These are phyloP conservation scores for Nymphalis urticae DNA, from an alignment of 2,888 invertebrate species.

Conservation along the genomic window DNA sequence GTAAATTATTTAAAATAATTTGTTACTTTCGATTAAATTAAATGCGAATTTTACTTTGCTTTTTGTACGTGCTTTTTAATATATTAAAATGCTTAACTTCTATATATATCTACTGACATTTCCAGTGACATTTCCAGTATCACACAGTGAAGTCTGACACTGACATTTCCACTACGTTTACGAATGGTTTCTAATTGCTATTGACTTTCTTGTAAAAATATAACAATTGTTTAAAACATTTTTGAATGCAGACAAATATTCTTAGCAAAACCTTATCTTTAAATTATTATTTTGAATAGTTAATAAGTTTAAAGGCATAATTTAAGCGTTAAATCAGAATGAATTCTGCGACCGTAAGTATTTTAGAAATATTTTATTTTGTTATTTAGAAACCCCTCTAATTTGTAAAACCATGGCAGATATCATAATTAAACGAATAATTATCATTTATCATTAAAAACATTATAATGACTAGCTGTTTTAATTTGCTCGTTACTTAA, in stretches of 20 bases:
- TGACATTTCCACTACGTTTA: constrained; percentile 8
- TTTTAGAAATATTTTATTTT: not conserved
- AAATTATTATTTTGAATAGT: not conserved
- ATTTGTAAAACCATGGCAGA: constrained; percentile 4
- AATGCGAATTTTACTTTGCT: too few species aligned
- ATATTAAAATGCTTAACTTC: too few species aligned
- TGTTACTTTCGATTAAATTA: too few species aligned
- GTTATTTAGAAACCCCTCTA: not conserved
- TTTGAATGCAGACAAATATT: not conserved
- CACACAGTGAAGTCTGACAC: not conserved
- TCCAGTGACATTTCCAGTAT: constrained; percentile 8
- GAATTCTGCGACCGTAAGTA: constrained; percentile 77
- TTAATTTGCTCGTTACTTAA: constrained; percentile 46
- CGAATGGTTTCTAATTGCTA: not conserved
- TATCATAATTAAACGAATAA: constrained; percentile 3
- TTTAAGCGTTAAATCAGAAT: constrained; percentile 47
- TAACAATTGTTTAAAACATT: not conserved
- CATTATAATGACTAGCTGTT: constrained; percentile 36
- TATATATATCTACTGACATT: not conserved
- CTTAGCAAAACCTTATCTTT: not conserved
- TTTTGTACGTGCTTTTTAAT: too few species aligned
- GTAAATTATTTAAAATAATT: too few species aligned
- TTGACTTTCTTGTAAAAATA: constrained; percentile 1
- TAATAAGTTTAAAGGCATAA: not conserved
- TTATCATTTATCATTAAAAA: constrained; percentile 11